Evolutionary conservation across 2,113 vertebrate species (phyloP).

Genomic region (Rhizomys pruinosus): DNA sequence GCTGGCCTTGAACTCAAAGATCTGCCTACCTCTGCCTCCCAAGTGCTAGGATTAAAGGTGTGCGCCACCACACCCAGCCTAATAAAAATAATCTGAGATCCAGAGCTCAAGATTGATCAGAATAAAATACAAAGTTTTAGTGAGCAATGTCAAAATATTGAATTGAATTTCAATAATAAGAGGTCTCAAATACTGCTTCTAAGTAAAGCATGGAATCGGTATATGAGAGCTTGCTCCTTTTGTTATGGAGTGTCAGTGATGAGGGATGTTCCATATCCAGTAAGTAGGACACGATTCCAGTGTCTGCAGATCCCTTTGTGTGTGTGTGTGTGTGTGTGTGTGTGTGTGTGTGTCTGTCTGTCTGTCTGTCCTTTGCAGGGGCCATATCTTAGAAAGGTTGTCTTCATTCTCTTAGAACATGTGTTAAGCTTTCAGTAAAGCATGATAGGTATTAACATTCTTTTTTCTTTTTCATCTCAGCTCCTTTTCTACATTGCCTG

Average conservation of each 20-base stretch:
- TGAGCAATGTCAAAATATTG: not conserved
- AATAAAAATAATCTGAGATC: not conserved
- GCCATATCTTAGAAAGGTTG: not conserved
- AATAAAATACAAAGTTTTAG: not conserved
- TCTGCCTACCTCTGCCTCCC: too few relatives aligned
- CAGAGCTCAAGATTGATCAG: not conserved
- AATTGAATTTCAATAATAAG: not conserved
- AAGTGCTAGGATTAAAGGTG: too few relatives aligned
- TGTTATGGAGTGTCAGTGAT: not conserved
- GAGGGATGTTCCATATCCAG: not conserved
- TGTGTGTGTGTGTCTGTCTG: too few relatives aligned
- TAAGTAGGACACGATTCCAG: too few relatives aligned
- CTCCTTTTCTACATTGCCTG: not conserved
- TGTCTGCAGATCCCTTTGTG: accelerated
- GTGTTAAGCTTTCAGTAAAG: not conserved
- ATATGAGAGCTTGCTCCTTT: not conserved
- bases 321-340: too few relatives aligned
- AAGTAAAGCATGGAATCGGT: not conserved
- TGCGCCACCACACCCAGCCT: too few relatives aligned
- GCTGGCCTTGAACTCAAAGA: too few relatives aligned
- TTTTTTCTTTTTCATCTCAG: not conserved
- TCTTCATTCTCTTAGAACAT: not conserved
- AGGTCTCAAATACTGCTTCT: not conserved
- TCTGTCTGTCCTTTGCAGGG: not conserved
- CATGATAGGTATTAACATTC: not conserved